These are phyloP conservation scores for Nysson spinosus DNA, from an alignment of 2,888 invertebrate species.

Conservation along the genomic window DNA sequence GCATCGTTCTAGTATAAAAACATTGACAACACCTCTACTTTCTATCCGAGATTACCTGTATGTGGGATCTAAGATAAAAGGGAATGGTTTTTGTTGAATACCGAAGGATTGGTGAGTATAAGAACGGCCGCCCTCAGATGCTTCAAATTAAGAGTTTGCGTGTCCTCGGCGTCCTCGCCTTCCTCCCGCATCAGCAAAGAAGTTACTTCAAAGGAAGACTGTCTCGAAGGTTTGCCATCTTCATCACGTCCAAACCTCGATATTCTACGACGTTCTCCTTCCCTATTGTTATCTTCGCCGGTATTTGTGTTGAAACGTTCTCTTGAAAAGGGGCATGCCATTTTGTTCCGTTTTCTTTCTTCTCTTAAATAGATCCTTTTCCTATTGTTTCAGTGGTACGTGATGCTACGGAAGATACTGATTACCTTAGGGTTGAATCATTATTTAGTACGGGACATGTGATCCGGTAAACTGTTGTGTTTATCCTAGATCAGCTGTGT, in stretches of 20 bases:
- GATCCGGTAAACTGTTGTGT: constrained; percentile 34
- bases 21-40: no score
- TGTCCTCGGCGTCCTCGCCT: constrained; percentile 81
- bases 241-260: constrained; percentile 47
- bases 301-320: constrained; percentile 44
- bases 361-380: background rate
- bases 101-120: constrained; percentile 89
- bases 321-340: constrained; percentile 75
- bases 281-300: constrained; percentile 30
- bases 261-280: constrained; percentile 23
- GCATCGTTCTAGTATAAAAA: no score
- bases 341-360: constrained; percentile 41
- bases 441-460: no score
- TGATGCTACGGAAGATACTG: no score
- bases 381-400: background rate
- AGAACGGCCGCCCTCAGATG: constrained; percentile 89
- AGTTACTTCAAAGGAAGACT: constrained; percentile 83
- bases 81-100: constrained; percentile 73
- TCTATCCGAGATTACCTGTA: no score
- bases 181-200: constrained; percentile 79
- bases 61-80: no score
- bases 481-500: constrained; percentile 58
- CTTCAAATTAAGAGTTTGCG: constrained; percentile 85
- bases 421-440: no score
- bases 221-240: constrained; percentile 78